Conservation (phyloP, 2,888 invertebrate species). For the Drosophila subquinaria region DNA sequence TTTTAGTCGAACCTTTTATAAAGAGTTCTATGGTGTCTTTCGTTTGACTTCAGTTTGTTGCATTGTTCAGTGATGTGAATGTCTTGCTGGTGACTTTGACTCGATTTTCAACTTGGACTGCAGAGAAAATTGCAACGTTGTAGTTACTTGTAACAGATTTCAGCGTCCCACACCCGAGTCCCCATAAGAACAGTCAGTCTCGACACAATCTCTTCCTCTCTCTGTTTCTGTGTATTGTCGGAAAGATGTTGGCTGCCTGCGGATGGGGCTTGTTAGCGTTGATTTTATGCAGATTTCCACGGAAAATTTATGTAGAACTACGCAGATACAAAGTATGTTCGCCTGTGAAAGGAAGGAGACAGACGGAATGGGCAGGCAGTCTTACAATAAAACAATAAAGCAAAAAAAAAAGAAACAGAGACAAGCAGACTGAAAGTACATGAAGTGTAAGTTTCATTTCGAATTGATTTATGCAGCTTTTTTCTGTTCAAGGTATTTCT, state of each 20-base stretch:
- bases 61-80: conserved; percentile 43
- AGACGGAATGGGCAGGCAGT: conserved; percentile 14
- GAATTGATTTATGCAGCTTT: conserved; percentile 76
- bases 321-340: conserved; percentile 67
- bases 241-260: conserved; percentile 62
- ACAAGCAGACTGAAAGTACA: conserved; percentile 56
- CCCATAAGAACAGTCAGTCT: conserved; percentile 34
- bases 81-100: conserved; percentile 51
- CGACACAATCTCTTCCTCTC: conserved; percentile 41
- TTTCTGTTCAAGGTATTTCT: background rate
- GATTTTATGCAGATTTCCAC: conserved; percentile 81
- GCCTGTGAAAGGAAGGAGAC: background rate
- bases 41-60: conserved; percentile 5
- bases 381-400: conserved; percentile 28
- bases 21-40: background rate
- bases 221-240: conserved; percentile 40
- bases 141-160: conserved; percentile 43
- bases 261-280: conserved; percentile 75
- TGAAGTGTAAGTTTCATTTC: conserved; percentile 77
- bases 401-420: conserved; percentile 34
- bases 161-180: conserved; percentile 9
- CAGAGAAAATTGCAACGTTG: conserved; percentile 63
- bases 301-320: conserved; percentile 77
- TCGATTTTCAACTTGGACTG: conserved; percentile 55
- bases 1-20: background rate